A percentile compares a stretch with the other conserved stretches of the same genome.
Evolutionary conservation across 2,797 vertebrate genomes (phyloP).

Genomic region (Eremophila alpestris): DNA sequence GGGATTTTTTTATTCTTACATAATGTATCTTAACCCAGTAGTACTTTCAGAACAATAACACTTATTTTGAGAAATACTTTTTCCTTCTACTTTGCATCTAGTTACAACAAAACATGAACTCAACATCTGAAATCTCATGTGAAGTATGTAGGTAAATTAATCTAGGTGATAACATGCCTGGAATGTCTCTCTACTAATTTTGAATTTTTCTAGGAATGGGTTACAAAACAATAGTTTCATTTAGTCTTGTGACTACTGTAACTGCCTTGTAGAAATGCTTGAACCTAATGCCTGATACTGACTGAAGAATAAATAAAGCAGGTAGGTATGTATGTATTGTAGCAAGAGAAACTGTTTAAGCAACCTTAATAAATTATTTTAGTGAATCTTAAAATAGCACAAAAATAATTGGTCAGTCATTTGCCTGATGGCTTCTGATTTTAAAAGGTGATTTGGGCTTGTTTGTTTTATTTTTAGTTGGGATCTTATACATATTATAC

Average conservation of each 20-base stretch:
- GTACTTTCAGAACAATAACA: neutral
- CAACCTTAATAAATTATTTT: neutral
- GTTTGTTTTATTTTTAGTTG: neutral
- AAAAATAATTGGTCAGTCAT: neutral
- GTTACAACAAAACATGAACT: slow-evolving; percentile 12
- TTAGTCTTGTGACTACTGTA: neutral
- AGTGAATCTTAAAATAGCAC: neutral
- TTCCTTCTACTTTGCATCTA: neutral
- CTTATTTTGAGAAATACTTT: neutral
- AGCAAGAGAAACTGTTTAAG: neutral
- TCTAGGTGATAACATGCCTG: neutral
- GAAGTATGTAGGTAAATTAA: neutral
- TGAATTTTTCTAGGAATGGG: neutral
- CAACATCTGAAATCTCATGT: slow-evolving; percentile 5
- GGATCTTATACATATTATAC: neutral
- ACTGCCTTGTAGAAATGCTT: neutral
- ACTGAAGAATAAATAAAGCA: neutral
- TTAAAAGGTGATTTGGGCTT: neutral
- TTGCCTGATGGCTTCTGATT: neutral
- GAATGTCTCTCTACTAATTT: neutral
- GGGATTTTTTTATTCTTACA: neutral
- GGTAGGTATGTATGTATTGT: neutral
- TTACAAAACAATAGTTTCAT: neutral
- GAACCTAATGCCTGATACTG: neutral
- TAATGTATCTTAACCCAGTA: neutral